phyloP scores from a whole-genome alignment of 2,888 invertebrate genomes.

The Drosophila diplacantha region DNA sequence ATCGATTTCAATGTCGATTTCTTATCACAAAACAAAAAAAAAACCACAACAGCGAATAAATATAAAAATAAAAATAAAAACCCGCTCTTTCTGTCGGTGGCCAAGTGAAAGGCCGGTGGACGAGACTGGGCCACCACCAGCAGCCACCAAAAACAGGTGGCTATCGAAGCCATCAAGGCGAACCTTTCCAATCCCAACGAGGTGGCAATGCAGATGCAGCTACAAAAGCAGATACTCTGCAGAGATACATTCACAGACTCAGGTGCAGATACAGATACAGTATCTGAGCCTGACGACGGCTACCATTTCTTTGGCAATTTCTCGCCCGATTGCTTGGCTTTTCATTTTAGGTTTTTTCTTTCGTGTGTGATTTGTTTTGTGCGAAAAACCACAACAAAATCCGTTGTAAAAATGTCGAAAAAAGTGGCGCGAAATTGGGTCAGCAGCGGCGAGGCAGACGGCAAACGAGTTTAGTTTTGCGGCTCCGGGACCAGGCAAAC shows the following conservation, averaged over 20 bases:
- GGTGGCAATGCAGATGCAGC: slow-evolving; percentile 4
- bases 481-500: slow-evolving; percentile 49
- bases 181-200: slow-evolving; percentile 7
- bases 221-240: neutral
- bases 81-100: slow-evolving; percentile 24
- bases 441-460: slow-evolving; percentile 43
- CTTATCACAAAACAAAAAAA: slow-evolving; percentile 23
- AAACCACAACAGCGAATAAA: slow-evolving; percentile 3
- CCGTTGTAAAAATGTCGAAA: slow-evolving; percentile 55
- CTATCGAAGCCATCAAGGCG: slow-evolving; percentile 21
- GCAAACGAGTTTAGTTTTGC: slow-evolving; percentile 59
- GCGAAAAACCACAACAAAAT: slow-evolving; percentile 42
- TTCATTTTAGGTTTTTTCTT: slow-evolving; percentile 16
- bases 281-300: slow-evolving; percentile 5
- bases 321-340: slow-evolving; percentile 5
- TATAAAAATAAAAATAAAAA: slow-evolving; percentile 4
- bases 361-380: slow-evolving; percentile 28
- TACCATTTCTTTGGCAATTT: slow-evolving; percentile 14
- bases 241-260: neutral
- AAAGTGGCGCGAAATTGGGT: slow-evolving; percentile 64
- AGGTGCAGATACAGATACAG: neutral
- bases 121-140: slow-evolving; percentile 13
- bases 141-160: slow-evolving; percentile 10
- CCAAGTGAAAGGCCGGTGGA: slow-evolving; percentile 58
- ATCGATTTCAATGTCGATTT: slow-evolving; percentile 38